Base-by-base conservation (phyloP, 2,113 vertebrate genomes). In the Microtus pennsylvanicus region DNA sequence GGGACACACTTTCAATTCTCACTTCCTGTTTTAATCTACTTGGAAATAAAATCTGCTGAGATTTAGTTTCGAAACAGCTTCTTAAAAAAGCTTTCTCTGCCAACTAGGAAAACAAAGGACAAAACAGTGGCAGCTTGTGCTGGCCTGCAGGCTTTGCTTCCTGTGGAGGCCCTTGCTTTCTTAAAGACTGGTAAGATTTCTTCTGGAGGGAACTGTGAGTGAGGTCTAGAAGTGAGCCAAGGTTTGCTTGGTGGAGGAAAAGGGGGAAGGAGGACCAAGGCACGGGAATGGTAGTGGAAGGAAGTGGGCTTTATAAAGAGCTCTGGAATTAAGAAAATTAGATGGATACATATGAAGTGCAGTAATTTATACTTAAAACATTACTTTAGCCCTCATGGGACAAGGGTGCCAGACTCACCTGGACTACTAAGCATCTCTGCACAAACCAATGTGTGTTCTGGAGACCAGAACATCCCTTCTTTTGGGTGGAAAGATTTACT, bases 1-100 rank as follows among this genome's bases (percentile, higher is more conserved):
- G 65, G 38, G 91, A 50, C 38, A 74, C 17, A 67, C 80, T 87
- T 89, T 77, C 81, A 90, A 85, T 30, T 96, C 70, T 96, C 93
- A 88, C 94, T 97, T 97, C 96, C 96, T 95, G 80, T 97, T 98
- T 96, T 95, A 93, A 93, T 96, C 72, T 91, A 63, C 88, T 97
- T 93, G 95, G 76, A 96, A 96, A 86, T 89, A 86, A 95, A 96
- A 95, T 97, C 70, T 95, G 94, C 94, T 97, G 96, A 97, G 93
- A 93, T 96, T 93, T 94, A 24, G 0, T 94, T 97, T 96, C 70
- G 22, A 92, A 94, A 90, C 83, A 87, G 35, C 87, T 81, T 90
- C 11, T 26, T 69, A 45, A 75, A 74, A 76, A 67, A 88, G 14
- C 16, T n/a, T 93, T 93, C 90, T 95, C 78, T 47, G 55, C 55